Evolutionary conservation across 2,888 invertebrate genomes (phyloP).

Genomic region (Portevinia maculata): DNA sequence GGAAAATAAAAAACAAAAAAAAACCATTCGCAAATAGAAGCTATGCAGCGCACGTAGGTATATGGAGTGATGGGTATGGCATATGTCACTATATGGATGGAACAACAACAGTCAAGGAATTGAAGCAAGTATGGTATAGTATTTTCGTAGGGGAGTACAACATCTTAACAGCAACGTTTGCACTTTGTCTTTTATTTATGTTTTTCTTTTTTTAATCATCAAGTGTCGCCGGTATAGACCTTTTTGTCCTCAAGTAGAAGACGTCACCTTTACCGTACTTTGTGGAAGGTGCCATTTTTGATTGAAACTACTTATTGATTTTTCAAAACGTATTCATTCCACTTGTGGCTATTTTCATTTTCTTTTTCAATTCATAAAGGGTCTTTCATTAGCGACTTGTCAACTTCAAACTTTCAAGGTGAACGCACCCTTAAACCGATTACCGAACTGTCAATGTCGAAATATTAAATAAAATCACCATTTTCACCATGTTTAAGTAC

Average conservation of each 20-base stretch:
- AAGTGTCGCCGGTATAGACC: slow-evolving; percentile 44
- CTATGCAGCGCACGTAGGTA: slow-evolving; percentile 5
- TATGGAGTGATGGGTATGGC: background rate
- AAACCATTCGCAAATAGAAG: slow-evolving; percentile 12
- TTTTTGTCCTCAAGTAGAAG: slow-evolving; percentile 20
- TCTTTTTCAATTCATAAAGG: background rate
- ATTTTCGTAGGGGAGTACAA: slow-evolving; percentile 1
- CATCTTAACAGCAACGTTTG: slow-evolving; percentile 26
- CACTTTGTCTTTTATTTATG: slow-evolving; percentile 15
- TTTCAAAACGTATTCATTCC: slow-evolving; percentile 35
- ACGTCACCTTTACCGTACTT: slow-evolving; percentile 5
- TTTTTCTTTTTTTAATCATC: slow-evolving; percentile 21
- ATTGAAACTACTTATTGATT: slow-evolving; percentile 44
- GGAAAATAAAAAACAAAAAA: background rate
- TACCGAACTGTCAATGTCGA: no score
- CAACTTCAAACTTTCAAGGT: no score
- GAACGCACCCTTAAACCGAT: no score
- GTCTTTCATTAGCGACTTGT: no score
- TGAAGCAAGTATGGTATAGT: no score
- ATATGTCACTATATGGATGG: slow-evolving; percentile 27
- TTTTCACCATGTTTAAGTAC: no score
- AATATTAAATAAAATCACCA: no score
- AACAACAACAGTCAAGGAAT: slow-evolving; percentile 19
- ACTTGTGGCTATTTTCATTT: background rate
- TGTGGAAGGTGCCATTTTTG: slow-evolving; percentile 8